phyloP scores from a whole-genome alignment of 2,797 vertebrate species.

The Lacerta viridis region DNA sequence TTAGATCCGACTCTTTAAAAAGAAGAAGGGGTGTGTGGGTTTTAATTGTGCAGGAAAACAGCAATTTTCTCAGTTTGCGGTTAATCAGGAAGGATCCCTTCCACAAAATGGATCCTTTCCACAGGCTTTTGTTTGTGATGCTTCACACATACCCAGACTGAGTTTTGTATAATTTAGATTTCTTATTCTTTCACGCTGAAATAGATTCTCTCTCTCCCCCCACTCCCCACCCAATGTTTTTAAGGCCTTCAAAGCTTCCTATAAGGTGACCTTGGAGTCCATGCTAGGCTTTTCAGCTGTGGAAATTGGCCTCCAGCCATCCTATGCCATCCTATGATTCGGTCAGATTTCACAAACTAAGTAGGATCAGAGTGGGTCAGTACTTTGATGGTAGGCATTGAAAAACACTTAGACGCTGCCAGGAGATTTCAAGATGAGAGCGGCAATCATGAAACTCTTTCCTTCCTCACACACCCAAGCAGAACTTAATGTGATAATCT shows the following conservation, averaged over 20 bases:
- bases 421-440: background rate
- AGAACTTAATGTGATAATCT: slow-evolving; percentile 3
- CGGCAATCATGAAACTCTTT: background rate
- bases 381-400: slow-evolving; percentile 2
- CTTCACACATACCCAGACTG: slow-evolving; percentile 41
- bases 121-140: background rate
- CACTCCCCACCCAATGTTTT: accelerated
- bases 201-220: slow-evolving; percentile 18
- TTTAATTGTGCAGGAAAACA: accelerated
- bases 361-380: slow-evolving; percentile 9
- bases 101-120: slow-evolving; percentile 29
- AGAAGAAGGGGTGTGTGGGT: background rate
- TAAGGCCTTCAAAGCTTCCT: slow-evolving; percentile 47
- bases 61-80: slow-evolving; percentile 6
- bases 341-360: slow-evolving; percentile 30
- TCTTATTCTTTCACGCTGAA: slow-evolving; percentile 23
- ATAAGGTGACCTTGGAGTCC: slow-evolving; percentile 50
- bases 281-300: slow-evolving; percentile 22
- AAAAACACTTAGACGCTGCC: background rate
- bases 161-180: slow-evolving; percentile 49
- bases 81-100: accelerated
- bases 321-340: slow-evolving; percentile 22
- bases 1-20: background rate
- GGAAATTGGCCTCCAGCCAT: slow-evolving; percentile 48
- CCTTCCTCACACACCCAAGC: background rate